Percentiles rank a stretch among this genome's conserved stretches.
Evolutionary conservation across 2,888 invertebrate species (phyloP).

Genomic region (Encarsia formosa): DNA sequence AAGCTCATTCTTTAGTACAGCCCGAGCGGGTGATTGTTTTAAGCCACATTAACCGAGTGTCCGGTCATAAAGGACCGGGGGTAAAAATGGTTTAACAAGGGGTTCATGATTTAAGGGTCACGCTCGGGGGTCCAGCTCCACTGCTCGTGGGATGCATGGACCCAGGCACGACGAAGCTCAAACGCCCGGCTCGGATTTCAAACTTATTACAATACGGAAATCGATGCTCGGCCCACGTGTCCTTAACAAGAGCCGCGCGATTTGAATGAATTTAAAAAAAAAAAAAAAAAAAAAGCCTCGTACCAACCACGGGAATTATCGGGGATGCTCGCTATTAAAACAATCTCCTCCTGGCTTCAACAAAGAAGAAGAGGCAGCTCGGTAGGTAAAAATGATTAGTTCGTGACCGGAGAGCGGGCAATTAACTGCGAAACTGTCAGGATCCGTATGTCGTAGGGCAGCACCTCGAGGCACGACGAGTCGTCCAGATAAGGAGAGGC

Average conservation of each 20-base stretch:
- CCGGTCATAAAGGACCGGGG: too few species aligned
- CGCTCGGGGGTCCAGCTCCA: neutral
- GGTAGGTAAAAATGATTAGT: conserved; percentile 22
- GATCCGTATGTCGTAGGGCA: conserved; percentile 18
- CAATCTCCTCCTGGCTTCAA: conserved; percentile 17
- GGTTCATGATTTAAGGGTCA: neutral
- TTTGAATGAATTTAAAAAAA: neutral
- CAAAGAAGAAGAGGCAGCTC: neutral
- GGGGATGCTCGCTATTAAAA: conserved; percentile 21
- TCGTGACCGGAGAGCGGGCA: conserved; percentile 27
- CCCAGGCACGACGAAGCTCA: neutral
- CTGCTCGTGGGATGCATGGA: neutral
- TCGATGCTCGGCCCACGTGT: conserved; percentile 5
- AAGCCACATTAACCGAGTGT: too few species aligned
- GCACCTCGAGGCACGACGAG: conserved; percentile 7
- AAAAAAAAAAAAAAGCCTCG: neutral
- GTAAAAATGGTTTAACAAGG: neutral
- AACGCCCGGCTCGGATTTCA: neutral
- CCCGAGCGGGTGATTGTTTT: too few species aligned
- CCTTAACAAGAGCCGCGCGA: neutral
- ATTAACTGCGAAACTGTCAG: conserved; percentile 28
- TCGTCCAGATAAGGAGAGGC: conserved; percentile 10
- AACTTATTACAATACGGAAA: conserved; percentile 3
- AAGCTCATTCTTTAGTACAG: too few species aligned
- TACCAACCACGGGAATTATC: neutral